A percentile compares a stretch with the other conserved stretches of the same genome.
Conservation (phyloP, 2,888 invertebrate species). For the Ennomos quercinarius region DNA sequence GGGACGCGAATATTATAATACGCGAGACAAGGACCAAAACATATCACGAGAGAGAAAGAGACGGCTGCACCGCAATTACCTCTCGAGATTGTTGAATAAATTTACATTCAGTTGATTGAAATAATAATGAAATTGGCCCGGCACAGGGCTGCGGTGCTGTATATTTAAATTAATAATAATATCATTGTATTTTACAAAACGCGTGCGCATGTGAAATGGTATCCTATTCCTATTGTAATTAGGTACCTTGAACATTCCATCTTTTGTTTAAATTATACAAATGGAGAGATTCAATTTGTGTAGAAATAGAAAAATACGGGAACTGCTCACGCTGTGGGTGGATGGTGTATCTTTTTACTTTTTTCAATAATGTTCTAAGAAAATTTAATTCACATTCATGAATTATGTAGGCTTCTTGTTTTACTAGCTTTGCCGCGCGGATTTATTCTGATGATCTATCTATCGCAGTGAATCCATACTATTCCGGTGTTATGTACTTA, state of each 20-base stretch:
- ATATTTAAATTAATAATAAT: slow-evolving; percentile 85
- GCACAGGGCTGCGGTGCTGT: slow-evolving; percentile 76
- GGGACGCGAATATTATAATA: slow-evolving; percentile 63
- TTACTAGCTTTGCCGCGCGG: too few relatives aligned
- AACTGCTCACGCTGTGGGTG: neutral
- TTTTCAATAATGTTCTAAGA: neutral
- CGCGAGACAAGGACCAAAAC: slow-evolving; percentile 50
- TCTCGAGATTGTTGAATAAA: slow-evolving; percentile 85
- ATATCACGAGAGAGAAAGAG: slow-evolving; percentile 52
- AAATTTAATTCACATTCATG: too few relatives aligned
- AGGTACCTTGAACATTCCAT: slow-evolving; percentile 55
- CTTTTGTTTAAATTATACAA: slow-evolving; percentile 64
- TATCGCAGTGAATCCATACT: too few relatives aligned
- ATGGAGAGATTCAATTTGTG: slow-evolving; percentile 44
- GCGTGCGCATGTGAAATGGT: slow-evolving; percentile 59
- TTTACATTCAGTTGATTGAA: slow-evolving; percentile 86
- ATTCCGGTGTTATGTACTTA: too few relatives aligned
- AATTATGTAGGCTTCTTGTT: too few relatives aligned
- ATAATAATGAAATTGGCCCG: slow-evolving; percentile 85
- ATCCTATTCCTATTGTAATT: slow-evolving; percentile 74
- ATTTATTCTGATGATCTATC: too few relatives aligned
- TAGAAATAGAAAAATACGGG: neutral
- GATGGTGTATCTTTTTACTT: slow-evolving; percentile 1
- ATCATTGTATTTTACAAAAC: slow-evolving; percentile 80
- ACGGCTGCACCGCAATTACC: slow-evolving; percentile 79